Percentiles rank a stretch among this genome's conserved stretches.
These are phyloP conservation scores for Diorhabda carinulata DNA, from an alignment of 1,140 invertebrate genomes.

Conservation along the genomic window DNA sequence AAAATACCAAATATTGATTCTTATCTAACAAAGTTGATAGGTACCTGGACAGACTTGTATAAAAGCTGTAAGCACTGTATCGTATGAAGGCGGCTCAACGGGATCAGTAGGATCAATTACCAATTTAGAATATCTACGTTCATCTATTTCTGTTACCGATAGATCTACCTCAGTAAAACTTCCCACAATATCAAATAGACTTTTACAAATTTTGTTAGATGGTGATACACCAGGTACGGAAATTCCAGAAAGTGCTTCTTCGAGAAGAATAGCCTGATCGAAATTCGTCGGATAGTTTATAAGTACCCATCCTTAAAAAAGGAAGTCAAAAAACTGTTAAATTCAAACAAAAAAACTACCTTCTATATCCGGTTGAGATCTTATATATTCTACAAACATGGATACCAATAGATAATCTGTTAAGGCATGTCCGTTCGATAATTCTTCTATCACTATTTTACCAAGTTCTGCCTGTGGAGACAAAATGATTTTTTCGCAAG, in stretches of 20 bases:
- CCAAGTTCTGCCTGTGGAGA: slow-evolving; percentile 53
- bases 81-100: slow-evolving; percentile 34
- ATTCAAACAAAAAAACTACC: slow-evolving; percentile 36
- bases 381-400: slow-evolving; percentile 59
- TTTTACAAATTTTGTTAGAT: slow-evolving; percentile 5
- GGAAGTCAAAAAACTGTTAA: neutral
- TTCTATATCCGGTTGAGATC: slow-evolving; percentile 48
- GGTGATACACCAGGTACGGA: slow-evolving; percentile 6
- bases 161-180: neutral
- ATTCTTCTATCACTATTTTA: slow-evolving; percentile 52
- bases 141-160: neutral
- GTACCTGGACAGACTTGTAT: slow-evolving; percentile 44
- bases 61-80: slow-evolving; percentile 56
- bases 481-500: slow-evolving; percentile 53
- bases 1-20: neutral
- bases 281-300: slow-evolving; percentile 59
- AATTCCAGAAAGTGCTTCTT: slow-evolving; percentile 44
- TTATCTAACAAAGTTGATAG: neutral
- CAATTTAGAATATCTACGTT: slow-evolving; percentile 26
- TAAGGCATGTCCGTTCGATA: slow-evolving; percentile 52
- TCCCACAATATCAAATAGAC: slow-evolving; percentile 9
- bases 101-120: slow-evolving; percentile 26
- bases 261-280: slow-evolving; percentile 54
- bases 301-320: slow-evolving; percentile 56
- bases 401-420: slow-evolving; percentile 53